Percentiles rank a stretch among this genome's conserved stretches.
Evolutionary conservation across 2,797 vertebrate genomes (phyloP).

Genomic region (Sebastes cheni): DNA sequence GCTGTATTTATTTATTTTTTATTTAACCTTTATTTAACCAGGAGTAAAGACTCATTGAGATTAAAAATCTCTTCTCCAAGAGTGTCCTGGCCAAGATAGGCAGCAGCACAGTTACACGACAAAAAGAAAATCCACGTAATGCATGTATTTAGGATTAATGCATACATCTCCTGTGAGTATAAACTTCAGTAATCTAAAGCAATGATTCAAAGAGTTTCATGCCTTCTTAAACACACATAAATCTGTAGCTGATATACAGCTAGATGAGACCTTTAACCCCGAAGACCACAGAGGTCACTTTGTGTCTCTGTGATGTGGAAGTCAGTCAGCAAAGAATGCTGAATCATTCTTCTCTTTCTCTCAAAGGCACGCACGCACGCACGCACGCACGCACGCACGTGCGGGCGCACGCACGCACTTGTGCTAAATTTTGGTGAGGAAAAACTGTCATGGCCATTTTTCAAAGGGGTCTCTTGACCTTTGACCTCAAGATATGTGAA

Average conservation of each 20-base stretch:
- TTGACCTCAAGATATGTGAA: too few species aligned
- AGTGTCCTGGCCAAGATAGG: too few species aligned
- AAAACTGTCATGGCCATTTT: too few species aligned
- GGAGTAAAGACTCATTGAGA: too few species aligned
- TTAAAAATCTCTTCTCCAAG: too few species aligned
- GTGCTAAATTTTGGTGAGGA: too few species aligned
- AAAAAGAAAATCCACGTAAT: background rate
- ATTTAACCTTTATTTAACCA: too few species aligned
- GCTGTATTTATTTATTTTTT: too few species aligned
- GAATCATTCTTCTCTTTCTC: conserved; percentile 33
- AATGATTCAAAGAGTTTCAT: background rate
- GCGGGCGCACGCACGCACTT: too few species aligned
- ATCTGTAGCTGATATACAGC: conserved; percentile 8
- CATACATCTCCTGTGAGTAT: background rate
- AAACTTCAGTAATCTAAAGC: background rate
- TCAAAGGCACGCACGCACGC: background rate
- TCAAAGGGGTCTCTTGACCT: too few species aligned
- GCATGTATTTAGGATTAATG: background rate
- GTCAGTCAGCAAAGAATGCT: conserved; percentile 51
- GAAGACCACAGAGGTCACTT: conserved; percentile 29
- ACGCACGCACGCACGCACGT: background rate
- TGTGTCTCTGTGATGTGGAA: conserved; percentile 13
- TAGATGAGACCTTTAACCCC: conserved; percentile 53
- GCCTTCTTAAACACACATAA: background rate
- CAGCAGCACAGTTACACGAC: too few species aligned